Conservation (phyloP, 2,888 invertebrate species). For the Caenorhabditis sp. region DNA sequence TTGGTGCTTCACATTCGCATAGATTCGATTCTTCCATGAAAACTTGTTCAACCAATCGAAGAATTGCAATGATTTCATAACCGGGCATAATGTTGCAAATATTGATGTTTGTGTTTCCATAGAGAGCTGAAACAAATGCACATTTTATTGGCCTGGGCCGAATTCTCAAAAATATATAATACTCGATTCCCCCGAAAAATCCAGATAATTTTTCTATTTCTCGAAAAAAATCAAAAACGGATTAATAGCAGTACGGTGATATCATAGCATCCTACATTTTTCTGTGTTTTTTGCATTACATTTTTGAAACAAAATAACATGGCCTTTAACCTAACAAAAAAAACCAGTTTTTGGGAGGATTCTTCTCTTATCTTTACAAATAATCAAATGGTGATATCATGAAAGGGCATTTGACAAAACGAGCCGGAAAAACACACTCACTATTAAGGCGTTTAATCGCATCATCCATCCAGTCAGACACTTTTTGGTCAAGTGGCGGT, state of each 20-base stretch:
- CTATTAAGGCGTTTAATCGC: conserved; percentile 51
- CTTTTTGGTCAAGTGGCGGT: conserved; percentile 7
- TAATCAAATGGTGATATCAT: neutral
- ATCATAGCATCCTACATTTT: too few relatives aligned
- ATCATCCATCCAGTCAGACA: conserved; percentile 55
- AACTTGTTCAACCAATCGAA: conserved; percentile 34
- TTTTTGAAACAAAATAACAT: too few relatives aligned
- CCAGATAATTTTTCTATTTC: too few relatives aligned
- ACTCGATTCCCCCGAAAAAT: too few relatives aligned
- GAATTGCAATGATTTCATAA: conserved; percentile 52
- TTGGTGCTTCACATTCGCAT: conserved; percentile 60
- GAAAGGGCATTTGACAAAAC: too few relatives aligned
- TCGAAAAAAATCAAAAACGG: too few relatives aligned
- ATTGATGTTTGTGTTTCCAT: conserved; percentile 39
- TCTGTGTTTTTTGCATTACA: too few relatives aligned
- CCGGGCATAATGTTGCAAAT: conserved; percentile 47
- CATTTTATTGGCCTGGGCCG: too few relatives aligned
- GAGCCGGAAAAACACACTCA: conserved; percentile 7
- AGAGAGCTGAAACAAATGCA: conserved; percentile 38
- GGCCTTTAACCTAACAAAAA: neutral
- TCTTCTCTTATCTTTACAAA: neutral
- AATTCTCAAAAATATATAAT: neutral
- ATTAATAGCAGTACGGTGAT: too few relatives aligned
- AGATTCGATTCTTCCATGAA: conserved; percentile 57
- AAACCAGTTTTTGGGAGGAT: neutral